Evolutionary conservation across 2,113 vertebrate species (phyloP).

Genomic region (Hemibagrus wyckioides): DNA sequence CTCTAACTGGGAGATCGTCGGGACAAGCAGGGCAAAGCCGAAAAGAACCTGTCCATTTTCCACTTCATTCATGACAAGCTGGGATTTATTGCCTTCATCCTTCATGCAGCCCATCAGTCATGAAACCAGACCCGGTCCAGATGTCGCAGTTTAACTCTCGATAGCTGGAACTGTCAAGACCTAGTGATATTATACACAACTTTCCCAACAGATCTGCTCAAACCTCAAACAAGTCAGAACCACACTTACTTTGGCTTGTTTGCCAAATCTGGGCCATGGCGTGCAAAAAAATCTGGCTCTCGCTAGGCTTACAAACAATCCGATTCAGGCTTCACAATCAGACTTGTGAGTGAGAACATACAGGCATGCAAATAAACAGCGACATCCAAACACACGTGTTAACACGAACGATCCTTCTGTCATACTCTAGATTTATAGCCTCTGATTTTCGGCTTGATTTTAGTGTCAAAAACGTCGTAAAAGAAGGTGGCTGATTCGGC

Average conservation of each 20-base stretch:
- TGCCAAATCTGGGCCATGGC: neutral
- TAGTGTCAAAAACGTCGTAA: neutral
- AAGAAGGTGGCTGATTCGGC: neutral
- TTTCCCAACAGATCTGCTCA: neutral
- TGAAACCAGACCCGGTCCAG: constrained; percentile 19
- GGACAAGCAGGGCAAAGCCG: neutral
- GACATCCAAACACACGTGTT: neutral
- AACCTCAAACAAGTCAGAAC: constrained; percentile 17
- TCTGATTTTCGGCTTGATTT: neutral
- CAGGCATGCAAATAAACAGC: neutral
- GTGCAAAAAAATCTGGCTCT: constrained; percentile 14
- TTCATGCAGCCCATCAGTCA: neutral
- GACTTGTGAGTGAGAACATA: constrained; percentile 3
- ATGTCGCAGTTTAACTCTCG: constrained; percentile 11
- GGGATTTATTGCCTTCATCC: constrained; percentile 23
- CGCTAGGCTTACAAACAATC: constrained; percentile 15
- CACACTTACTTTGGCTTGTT: neutral
- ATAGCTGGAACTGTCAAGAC: constrained; percentile 19
- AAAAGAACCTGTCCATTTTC: constrained; percentile 5
- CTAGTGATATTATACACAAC: constrained; percentile 15
- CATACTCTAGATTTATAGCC: neutral
- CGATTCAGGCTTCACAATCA: constrained; percentile 10
- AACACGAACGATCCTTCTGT: neutral
- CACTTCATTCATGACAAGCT: neutral
- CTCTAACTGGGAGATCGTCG: neutral